Percentiles rank a stretch among this genome's conserved stretches.
Evolutionary conservation across 1,140 invertebrate genomes (phyloP).

Genomic region (Papilio helenus): DNA sequence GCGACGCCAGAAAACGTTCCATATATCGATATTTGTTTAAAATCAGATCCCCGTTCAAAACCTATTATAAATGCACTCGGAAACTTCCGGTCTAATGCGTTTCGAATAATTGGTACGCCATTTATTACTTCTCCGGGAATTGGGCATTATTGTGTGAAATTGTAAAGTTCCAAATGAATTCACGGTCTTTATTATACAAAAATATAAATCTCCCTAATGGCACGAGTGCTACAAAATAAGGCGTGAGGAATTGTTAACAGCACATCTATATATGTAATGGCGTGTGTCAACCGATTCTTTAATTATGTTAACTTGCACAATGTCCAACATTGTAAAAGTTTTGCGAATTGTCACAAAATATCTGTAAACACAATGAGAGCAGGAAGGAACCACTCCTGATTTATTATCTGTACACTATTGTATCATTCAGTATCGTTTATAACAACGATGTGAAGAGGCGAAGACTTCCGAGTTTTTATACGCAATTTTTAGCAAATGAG

Average conservation of each 20-base stretch:
- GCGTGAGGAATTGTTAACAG: conserved; percentile 63
- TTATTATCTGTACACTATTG: conserved; percentile 30
- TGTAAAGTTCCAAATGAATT: conserved; percentile 73
- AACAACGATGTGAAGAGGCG: conserved; percentile 9
- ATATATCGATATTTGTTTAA: conserved; percentile 74
- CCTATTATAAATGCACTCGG: conserved; percentile 72
- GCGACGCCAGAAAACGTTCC: conserved; percentile 53
- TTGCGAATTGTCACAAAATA: conserved; percentile 36
- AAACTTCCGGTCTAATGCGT: conserved; percentile 74
- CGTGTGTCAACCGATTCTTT: conserved; percentile 42
- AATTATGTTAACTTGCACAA: conserved; percentile 38
- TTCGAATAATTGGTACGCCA: conserved; percentile 71
- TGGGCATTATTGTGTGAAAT: conserved; percentile 64
- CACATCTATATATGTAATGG: conserved; percentile 53
- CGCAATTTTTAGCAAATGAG: conserved; percentile 50
- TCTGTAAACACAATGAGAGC: conserved; percentile 32
- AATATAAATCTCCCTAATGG: conserved; percentile 77
- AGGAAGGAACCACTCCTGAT: conserved; percentile 36
- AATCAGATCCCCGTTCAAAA: conserved; percentile 66
- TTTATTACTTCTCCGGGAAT: conserved; percentile 74
- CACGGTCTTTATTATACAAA: conserved; percentile 67
- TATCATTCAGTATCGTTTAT: conserved; percentile 7
- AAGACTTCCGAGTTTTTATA: conserved; percentile 18
- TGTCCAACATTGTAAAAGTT: conserved; percentile 25
- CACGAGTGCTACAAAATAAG: conserved; percentile 61